Conservation (phyloP, 1,140 invertebrate species). For the Yoshiicerus persimilis region DNA sequence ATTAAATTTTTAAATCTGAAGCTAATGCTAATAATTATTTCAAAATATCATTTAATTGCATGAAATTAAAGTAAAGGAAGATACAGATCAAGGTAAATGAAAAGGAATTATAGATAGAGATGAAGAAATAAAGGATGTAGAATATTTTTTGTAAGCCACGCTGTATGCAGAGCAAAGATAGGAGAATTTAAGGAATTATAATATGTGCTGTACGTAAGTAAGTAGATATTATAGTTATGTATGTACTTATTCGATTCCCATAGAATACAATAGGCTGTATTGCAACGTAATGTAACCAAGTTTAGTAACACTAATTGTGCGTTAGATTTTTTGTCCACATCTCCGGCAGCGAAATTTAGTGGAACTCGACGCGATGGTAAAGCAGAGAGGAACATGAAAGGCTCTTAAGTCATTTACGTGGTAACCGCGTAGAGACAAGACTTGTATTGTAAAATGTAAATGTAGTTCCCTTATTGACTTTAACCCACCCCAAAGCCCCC, state of each 20-base stretch:
- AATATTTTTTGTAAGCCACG: too few relatives aligned
- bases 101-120: too few relatives aligned
- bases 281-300: not conserved
- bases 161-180: not conserved
- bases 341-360: conserved; percentile 15
- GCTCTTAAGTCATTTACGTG: not conserved
- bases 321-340: conserved; percentile 18
- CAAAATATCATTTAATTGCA: too few relatives aligned
- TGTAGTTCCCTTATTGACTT: conserved; percentile 22
- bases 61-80: too few relatives aligned
- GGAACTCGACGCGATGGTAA: not conserved
- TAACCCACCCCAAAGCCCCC: conserved; percentile 19
- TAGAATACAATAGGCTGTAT: not conserved
- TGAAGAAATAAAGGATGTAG: too few relatives aligned
- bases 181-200: not conserved
- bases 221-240: not conserved
- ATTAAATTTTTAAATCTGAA: too few relatives aligned
- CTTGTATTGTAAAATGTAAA: not conserved
- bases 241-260: not conserved
- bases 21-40: too few relatives aligned
- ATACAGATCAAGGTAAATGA: too few relatives aligned
- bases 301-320: conserved; percentile 17
- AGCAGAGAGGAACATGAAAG: not conserved
- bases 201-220: not conserved
- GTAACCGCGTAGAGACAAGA: not conserved